Evolutionary conservation across 2,888 invertebrate genomes (phyloP).

Genomic region (Crepidodera aurea): DNA sequence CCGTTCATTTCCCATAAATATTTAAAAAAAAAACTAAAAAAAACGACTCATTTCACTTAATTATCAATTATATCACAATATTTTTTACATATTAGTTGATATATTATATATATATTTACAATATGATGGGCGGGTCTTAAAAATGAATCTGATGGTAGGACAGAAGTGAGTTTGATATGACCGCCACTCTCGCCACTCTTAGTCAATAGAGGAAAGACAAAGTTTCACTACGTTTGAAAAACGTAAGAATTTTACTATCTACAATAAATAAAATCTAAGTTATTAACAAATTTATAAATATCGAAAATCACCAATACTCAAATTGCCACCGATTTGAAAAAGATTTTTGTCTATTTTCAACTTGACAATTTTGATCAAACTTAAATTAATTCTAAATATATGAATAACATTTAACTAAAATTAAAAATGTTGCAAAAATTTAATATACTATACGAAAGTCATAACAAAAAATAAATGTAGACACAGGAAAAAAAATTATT

Average conservation of each 20-base stretch:
- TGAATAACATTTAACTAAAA: too few species aligned
- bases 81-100: constrained; percentile 32
- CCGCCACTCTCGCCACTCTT: constrained; percentile 5
- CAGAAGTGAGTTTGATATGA: constrained; percentile 6
- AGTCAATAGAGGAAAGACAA: not conserved
- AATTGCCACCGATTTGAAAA: too few species aligned
- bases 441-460: too few species aligned
- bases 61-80: constrained; percentile 48
- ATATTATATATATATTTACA: constrained; percentile 35
- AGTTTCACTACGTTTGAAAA: not conserved
- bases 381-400: too few species aligned
- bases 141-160: constrained; percentile 12
- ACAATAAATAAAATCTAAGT: not conserved
- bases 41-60: constrained; percentile 40
- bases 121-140: constrained; percentile 15
- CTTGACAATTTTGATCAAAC: too few species aligned
- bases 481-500: too few species aligned
- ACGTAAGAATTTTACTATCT: not conserved
- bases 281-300: too few species aligned
- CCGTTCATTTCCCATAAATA: constrained; percentile 32
- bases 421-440: too few species aligned
- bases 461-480: too few species aligned
- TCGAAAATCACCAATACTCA: too few species aligned
- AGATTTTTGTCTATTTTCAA: too few species aligned
- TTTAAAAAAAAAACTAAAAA: constrained; percentile 27